These are phyloP conservation scores for Parotocinclus haroldoi DNA, from an alignment of 2,797 vertebrate genomes.

Conservation along the genomic window DNA sequence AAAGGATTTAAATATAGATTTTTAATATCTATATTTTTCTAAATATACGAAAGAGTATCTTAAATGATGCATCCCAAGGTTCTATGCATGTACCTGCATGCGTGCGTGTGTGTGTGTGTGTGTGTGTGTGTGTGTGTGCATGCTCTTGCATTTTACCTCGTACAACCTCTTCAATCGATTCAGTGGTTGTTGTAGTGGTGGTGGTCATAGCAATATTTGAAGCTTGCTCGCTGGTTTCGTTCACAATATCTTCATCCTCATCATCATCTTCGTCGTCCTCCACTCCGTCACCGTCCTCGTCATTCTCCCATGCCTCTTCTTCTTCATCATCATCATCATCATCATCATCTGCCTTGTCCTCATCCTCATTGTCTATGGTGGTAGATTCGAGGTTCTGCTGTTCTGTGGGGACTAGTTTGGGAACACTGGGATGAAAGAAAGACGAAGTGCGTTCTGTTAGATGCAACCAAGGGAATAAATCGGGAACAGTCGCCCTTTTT, in stretches of 20 bases:
- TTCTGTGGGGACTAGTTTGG: constrained; percentile 66
- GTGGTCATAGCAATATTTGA: constrained; percentile 90
- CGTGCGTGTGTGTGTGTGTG: background rate
- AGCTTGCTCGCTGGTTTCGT: constrained; percentile 80
- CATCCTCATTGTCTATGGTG: constrained; percentile 64
- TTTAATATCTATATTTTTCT: no score
- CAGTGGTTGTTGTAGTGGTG: constrained; percentile 93
- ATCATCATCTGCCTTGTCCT: constrained; percentile 57
- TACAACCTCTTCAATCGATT: constrained; percentile 96
- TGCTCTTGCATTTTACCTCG: constrained; percentile 85
- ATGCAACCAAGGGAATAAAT: no score
- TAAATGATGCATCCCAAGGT: no score
- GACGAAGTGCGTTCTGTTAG: background rate
- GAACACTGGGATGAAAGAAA: constrained; percentile 66
- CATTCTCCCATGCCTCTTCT: constrained; percentile 66
- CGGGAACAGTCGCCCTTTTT: no score
- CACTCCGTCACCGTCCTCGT: constrained; percentile 64
- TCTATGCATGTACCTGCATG: no score
- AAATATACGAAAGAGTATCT: no score
- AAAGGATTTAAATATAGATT: no score
- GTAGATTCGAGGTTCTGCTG: constrained; percentile 73
- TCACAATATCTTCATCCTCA: constrained; percentile 72
- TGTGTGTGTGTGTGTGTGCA: background rate
- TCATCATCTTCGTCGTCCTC: constrained; percentile 62
- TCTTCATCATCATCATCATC: constrained; percentile 70